These are phyloP conservation scores for Aldrovandia affinis DNA, from an alignment of 2,797 vertebrate genomes.

Conservation along the genomic window DNA sequence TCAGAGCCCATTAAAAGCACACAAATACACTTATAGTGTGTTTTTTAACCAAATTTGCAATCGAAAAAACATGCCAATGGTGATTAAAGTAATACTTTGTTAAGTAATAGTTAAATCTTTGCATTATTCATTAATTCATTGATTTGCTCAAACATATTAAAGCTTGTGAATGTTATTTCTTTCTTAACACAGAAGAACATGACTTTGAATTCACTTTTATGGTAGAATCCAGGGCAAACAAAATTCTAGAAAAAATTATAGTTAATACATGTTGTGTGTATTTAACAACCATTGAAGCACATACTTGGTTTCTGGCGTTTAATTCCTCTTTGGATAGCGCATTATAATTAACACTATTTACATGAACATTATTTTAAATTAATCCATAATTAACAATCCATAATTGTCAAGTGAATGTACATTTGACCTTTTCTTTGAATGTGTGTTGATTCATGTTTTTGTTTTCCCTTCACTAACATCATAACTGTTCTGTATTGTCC, in stretches of 20 bases:
- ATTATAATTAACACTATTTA: not conserved
- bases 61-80: conserved; percentile 44
- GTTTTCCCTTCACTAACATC: not conserved
- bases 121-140: too few species aligned
- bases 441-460: not conserved
- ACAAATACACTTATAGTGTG: conserved; percentile 48
- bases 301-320: not conserved
- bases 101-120: too few species aligned
- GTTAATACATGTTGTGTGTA: too few species aligned
- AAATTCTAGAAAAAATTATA: too few species aligned
- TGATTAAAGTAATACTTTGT: too few species aligned
- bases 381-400: not conserved
- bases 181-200: too few species aligned
- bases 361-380: too few species aligned
- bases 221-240: too few species aligned
- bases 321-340: not conserved
- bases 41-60: conserved; percentile 49
- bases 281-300: not conserved
- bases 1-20: conserved; percentile 60
- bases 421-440: not conserved
- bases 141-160: too few species aligned
- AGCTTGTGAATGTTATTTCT: too few species aligned
- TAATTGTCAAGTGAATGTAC: not conserved
- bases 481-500: not conserved
- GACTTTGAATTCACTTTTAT: too few species aligned